Evolutionary conservation across 2,113 vertebrate genomes (phyloP).

Genomic region (Anarhynchus alexandrinus): DNA sequence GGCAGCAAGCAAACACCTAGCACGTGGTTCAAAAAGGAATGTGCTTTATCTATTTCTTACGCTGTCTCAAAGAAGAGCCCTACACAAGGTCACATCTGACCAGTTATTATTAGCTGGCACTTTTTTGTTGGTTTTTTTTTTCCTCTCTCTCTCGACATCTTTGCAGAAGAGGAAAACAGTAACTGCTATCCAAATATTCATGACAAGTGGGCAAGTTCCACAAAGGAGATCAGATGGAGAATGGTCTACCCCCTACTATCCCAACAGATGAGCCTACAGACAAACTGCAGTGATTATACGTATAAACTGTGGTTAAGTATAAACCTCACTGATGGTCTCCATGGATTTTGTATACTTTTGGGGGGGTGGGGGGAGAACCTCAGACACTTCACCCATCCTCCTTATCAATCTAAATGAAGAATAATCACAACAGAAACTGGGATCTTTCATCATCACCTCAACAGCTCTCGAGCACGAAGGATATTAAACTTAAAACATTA

Average conservation of each 20-base stretch:
- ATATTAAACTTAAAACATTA: background rate
- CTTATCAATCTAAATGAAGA: background rate
- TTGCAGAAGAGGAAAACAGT: background rate
- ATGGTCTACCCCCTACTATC: background rate
- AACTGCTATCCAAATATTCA: background rate
- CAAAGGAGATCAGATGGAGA: background rate
- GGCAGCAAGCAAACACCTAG: background rate
- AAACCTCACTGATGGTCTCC: background rate
- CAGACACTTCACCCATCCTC: background rate
- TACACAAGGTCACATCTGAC: background rate
- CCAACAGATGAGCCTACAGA: background rate
- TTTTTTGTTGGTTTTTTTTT: background rate
- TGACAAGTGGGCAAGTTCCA: background rate
- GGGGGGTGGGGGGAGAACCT: background rate
- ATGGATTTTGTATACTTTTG: background rate
- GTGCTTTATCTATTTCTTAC: slow-evolving; percentile 3
- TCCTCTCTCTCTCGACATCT: background rate
- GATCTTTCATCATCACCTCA: background rate
- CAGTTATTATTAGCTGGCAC: slow-evolving; percentile 31
- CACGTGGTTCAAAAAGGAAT: background rate
- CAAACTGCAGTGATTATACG: background rate
- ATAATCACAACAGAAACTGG: background rate
- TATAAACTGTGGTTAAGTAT: background rate
- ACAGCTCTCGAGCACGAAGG: background rate
- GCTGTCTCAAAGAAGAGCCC: background rate